Percentiles rank a stretch among this genome's conserved stretches.
phyloP scores from a whole-genome alignment of 2,888 invertebrate species.

The Tenodera sinensis region DNA sequence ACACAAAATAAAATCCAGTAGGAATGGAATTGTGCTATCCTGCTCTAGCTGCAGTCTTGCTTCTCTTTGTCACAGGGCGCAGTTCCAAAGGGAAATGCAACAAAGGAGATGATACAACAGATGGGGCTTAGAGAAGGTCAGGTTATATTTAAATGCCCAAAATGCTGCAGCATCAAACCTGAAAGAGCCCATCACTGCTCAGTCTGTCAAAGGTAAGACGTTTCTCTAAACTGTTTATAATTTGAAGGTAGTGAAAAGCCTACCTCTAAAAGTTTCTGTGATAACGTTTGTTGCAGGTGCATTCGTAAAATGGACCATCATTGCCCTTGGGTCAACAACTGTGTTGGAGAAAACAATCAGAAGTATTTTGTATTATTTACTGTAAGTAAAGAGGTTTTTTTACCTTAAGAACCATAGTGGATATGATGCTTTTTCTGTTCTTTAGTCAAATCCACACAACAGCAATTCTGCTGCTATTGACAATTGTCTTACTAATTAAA shows the following conservation, averaged over 20 bases:
- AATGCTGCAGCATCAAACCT: constrained; percentile 94
- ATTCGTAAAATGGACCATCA: constrained; percentile 84
- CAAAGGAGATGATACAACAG: constrained; percentile 90
- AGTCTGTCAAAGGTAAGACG: constrained; percentile 76
- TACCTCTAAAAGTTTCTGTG: no score
- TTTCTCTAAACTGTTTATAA: constrained; percentile 33
- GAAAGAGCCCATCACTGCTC: constrained; percentile 95
- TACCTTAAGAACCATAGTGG: not conserved
- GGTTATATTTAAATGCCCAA: constrained; percentile 92
- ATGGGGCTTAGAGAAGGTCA: constrained; percentile 90
- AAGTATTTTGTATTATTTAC: constrained; percentile 99
- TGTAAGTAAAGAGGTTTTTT: constrained; percentile 55
- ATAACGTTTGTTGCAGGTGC: constrained; percentile 52
- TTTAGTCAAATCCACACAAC: no score
- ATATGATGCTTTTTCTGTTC: no score
- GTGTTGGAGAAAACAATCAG: constrained; percentile 98
- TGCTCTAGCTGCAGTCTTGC: not conserved
- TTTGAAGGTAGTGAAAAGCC: not conserved
- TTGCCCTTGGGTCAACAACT: constrained; percentile 98
- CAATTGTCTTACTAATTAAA: no score
- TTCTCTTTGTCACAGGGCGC: constrained; percentile 64
- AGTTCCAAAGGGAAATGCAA: constrained; percentile 91
- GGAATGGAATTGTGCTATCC: no score
- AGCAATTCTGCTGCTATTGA: no score
- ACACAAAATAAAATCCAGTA: no score